Evolutionary conservation across 2,113 vertebrate genomes (phyloP), one percentile per base, ranked within the genome.

Genomic region (Hippolais icterina): DNA sequence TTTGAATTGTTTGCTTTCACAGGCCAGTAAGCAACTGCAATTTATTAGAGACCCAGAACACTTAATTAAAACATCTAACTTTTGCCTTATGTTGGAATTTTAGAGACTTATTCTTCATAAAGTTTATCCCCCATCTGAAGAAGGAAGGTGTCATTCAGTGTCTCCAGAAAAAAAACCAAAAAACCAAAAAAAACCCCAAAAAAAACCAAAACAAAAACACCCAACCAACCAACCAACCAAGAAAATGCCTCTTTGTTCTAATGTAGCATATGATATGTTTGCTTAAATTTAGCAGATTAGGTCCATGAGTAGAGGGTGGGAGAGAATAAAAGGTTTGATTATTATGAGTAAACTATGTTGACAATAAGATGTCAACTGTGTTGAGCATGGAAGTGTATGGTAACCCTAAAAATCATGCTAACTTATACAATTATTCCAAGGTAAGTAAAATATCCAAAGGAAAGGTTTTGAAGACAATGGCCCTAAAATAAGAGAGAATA

Each of bases 251-350:
- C 1, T 56, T 17, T 68, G 6, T 19, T 86, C 79, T 39, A 53
- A 35, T 35, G 10, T n/a, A 50, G 13, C 2, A 37, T 61, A 6
- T 79, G 46, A 57, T 27, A 57, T 27, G 31, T 31, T 44, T 57
- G 10, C 10, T 83, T 76, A 49, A 56, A 80, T 76, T 76, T 44
- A 79, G 10, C 8, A 83, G 7, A 41, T 21, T 56, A 81, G 21
- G 18, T 61, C 15, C 11, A 9, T 39, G 19, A 16, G 21, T 10
- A 4, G 15, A 29, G 2, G 12, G 1, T 22, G 2, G 12, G 2
- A 2, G 12, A 24, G 37, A 50, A 70, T 15, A 53, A 60, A 44
- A 75, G 8, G 2, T 35, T 68, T 53, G 3, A 28, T 70, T 52
- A 46, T n/a, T 60, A 25, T 83, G 17, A 31, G 5, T 41, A 18